Base-by-base conservation (phyloP, 2,113 vertebrate genomes). In the Hyperopisus bebe region DNA sequence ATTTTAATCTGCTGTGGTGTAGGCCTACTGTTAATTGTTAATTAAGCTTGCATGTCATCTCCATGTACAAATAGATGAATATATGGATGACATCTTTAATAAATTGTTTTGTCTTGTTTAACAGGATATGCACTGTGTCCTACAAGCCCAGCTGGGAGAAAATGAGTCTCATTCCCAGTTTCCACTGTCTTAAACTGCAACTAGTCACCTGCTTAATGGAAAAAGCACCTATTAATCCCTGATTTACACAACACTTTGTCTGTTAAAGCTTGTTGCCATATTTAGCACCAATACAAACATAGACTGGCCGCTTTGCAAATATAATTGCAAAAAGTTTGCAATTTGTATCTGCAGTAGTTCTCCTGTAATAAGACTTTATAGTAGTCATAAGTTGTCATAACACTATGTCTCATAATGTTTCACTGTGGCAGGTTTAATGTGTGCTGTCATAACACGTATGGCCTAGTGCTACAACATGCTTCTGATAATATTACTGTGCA, bases 101-200 rank as follows among this genome's bases (percentile, higher is more conserved):
- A 13, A 53, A 53, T 15, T 87, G 48, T 53, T 35, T 55, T 53
- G 47, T 87, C 7, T 53, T 87, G 27, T n/a, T 51, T 85, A 58
- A 80, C 89, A 96, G 95, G 93, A 95, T 87, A 90, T 96, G 9
- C 92, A 93, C 15, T 85, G 24, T 35, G 44, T 93, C 19, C 87
- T 95, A 0, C 92, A 90, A 48, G 39, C n/a, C 7, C 50, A 87
- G n/a, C 89, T 91, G 58, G 83, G 47, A 42, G 91, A 91, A 89
- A 90, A 8, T 86, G 90, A 93, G 31, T 50, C 86, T 27, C 50
- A 87, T 47, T 87, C 85, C 17, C 19, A 44, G 19, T 55, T 87
- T 50, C 50, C 13, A 53, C 15, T 39, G 5, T 55, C 85, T 17
- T 87, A 87, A 53, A 55, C 42, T n/a, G 13, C 74, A 42, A 42